Conservation (phyloP, 2,797 vertebrate species). For the Sebastes matsubarae region DNA sequence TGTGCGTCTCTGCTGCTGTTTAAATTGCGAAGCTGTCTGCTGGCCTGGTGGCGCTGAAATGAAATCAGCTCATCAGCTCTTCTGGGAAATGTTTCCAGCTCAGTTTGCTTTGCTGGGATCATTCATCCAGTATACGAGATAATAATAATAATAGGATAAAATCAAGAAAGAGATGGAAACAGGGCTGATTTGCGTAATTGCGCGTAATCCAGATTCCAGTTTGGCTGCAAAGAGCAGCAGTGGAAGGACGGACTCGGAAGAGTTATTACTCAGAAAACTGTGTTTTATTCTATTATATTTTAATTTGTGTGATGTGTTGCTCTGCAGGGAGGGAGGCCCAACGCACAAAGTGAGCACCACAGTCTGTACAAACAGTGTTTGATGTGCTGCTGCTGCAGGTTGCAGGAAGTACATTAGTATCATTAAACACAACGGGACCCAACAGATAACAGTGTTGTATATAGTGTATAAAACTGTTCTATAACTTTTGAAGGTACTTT, state of each 20-base stretch:
- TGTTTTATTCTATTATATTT: not conserved
- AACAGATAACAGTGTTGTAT: too few relatives aligned
- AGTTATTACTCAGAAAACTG: not conserved
- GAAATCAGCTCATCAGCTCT: conserved; percentile 60
- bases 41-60: conserved; percentile 35
- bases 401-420: too few relatives aligned
- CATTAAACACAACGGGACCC: too few relatives aligned
- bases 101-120: not conserved
- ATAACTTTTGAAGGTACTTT: too few relatives aligned
- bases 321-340: not conserved
- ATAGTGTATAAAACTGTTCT: too few relatives aligned
- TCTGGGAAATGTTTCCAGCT: conserved; percentile 61
- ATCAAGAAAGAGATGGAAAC: not conserved
- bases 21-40: conserved; percentile 50
- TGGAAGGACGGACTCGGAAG: not conserved
- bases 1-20: not conserved
- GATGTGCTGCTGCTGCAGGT: too few relatives aligned
- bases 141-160: not conserved
- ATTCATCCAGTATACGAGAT: not conserved
- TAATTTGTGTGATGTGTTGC: not conserved
- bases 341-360: not conserved
- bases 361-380: not conserved
- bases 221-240: not conserved
- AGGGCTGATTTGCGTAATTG: not conserved
- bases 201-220: not conserved